Evolutionary conservation across 2,888 invertebrate species (phyloP).

Genomic region (Phyllotreta striolata): DNA sequence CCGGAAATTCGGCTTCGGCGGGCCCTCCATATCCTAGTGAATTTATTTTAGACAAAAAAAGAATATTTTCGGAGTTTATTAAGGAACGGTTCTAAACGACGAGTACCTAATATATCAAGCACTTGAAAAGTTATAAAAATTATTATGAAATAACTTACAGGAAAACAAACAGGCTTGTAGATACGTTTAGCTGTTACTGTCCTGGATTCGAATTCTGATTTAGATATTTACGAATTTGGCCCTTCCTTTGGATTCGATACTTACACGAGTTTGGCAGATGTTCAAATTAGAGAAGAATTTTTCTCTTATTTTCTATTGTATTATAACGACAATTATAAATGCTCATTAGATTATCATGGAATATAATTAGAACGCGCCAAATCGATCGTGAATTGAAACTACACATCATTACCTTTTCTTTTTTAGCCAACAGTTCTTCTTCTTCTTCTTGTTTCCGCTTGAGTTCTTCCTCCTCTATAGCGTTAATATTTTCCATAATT

Average conservation of each 20-base stretch:
- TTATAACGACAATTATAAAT: neutral
- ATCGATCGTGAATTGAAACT: neutral
- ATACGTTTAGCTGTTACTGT: no score
- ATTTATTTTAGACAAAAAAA: neutral
- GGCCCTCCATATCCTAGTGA: conserved; percentile 33
- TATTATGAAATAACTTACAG: no score
- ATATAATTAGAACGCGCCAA: neutral
- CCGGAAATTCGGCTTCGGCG: conserved; percentile 50
- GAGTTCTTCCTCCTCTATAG: conserved; percentile 53
- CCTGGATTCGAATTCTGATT: no score
- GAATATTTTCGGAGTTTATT: neutral
- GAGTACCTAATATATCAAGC: no score
- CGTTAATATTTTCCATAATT: conserved; percentile 17
- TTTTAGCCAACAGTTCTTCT: conserved; percentile 51
- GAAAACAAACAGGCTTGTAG: no score
- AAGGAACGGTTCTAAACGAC: neutral
- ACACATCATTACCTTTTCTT: conserved; percentile 51
- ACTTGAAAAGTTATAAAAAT: conserved; percentile 1
- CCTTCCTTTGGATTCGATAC: conserved; percentile 2
- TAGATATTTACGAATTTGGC: conserved; percentile 15
- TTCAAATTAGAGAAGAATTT: conserved; percentile 11
- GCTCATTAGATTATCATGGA: conserved; percentile 3
- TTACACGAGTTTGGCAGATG: conserved; percentile 22
- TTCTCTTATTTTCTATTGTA: conserved; percentile 1
- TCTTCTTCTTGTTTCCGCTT: conserved; percentile 46